Percentiles rank a stretch among this genome's conserved stretches.
phyloP scores from a whole-genome alignment of 2,888 invertebrate species.

The Rhingia rostrata region DNA sequence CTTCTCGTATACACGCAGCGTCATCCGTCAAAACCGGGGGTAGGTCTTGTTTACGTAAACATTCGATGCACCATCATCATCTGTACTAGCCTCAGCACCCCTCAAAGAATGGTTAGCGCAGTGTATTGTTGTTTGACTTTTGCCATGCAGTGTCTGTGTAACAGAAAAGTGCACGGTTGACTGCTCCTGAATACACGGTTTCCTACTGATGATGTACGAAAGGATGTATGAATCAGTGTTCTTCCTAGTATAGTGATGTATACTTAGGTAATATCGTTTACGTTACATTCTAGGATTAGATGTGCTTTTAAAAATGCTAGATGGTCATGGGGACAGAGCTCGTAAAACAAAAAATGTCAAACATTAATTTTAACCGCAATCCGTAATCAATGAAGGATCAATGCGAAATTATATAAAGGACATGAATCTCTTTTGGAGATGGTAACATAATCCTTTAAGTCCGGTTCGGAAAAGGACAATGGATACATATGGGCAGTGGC shows the following conservation, averaged over 20 bases:
- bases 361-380: constrained; percentile 61
- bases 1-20: constrained; percentile 7
- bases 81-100: not conserved
- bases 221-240: not conserved
- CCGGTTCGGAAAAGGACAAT: constrained; percentile 36
- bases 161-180: constrained; percentile 9
- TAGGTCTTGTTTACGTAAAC: constrained; percentile 46
- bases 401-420: constrained; percentile 30
- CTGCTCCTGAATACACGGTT: not conserved
- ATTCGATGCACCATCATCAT: constrained; percentile 41
- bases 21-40: constrained; percentile 51
- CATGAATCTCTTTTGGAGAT: constrained; percentile 47
- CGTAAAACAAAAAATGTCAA: constrained; percentile 56
- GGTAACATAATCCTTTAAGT: constrained; percentile 54
- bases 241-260: not conserved
- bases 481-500: constrained; percentile 18
- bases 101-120: not conserved
- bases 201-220: not conserved
- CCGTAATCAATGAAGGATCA: constrained; percentile 63
- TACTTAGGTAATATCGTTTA: not conserved
- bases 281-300: not conserved
- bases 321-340: not conserved
- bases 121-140: not conserved
- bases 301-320: not conserved
- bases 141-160: not conserved